A percentile compares a stretch with the other conserved stretches of the same genome.
These are phyloP conservation scores for Pituophis catenifer DNA, from an alignment of 2,113 vertebrate species.

Conservation along the genomic window DNA sequence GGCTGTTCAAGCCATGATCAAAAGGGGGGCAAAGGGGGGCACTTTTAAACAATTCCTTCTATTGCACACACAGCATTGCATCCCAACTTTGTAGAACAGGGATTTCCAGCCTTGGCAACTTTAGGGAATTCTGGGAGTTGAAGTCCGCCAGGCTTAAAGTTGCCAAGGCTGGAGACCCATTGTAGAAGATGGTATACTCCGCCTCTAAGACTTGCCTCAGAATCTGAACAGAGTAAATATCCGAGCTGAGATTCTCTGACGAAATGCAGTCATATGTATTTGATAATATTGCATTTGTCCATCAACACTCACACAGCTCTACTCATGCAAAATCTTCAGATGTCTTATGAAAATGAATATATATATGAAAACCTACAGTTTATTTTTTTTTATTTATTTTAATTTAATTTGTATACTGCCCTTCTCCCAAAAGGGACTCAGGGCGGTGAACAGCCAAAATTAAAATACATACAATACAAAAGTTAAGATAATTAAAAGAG, in stretches of 20 bases:
- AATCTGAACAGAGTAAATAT: background rate
- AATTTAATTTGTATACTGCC: too few species aligned
- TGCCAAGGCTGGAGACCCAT: too few species aligned
- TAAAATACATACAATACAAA: too few species aligned
- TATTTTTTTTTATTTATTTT: too few species aligned
- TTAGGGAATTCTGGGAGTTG: too few species aligned
- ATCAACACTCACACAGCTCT: background rate
- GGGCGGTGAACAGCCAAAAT: too few species aligned
- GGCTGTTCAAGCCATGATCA: background rate
- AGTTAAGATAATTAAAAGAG: too few species aligned
- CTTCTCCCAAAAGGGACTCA: too few species aligned
- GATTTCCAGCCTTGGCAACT: too few species aligned
- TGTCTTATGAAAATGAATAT: background rate
- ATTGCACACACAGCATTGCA: background rate
- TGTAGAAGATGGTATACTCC: background rate
- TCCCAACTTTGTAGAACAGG: background rate
- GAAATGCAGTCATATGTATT: background rate
- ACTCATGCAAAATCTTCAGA: background rate
- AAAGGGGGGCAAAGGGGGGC: background rate
- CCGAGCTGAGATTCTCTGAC: background rate
- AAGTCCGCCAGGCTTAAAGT: too few species aligned
- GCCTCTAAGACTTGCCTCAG: background rate
- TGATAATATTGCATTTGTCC: background rate
- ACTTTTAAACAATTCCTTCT: background rate
- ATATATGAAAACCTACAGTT: background rate